Evolutionary conservation across 2,113 vertebrate genomes (phyloP), one percentile per base, ranked within the genome.

Genomic region (Ginglymostoma cirratum): DNA sequence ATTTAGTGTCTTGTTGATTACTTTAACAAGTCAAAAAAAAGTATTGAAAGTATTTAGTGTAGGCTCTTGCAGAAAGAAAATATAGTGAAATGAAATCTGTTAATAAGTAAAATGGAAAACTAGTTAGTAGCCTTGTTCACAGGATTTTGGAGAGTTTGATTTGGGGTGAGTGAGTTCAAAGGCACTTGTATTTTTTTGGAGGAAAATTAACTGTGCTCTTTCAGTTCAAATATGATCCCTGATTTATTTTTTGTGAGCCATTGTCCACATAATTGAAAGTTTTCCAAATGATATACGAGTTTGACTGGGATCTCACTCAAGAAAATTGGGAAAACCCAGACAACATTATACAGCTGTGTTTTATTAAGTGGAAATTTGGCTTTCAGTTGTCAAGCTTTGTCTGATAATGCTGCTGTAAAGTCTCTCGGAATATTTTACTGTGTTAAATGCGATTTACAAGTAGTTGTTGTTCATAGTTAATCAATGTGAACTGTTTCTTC

Each of bases 271-370:
- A 34, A n/a, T 38, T 93, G 61, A 65, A 10, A 38, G 19, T 23
- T 66, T 93, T 93, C 65, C 80, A 38, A 42, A 92, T 92, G 65
- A 92, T 66, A 42, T 93, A 65, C 65, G 89, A 67, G n/a, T 93
- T 93, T 93, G 89, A 93, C 23, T 23, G 17, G 34, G 61, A 21
- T 93, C 61, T 66, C 34, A 3, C 5, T 67, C 15, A 93, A 93
- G 89, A 93, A 93, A 67, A 92, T 92, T 34, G 52, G 30, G 55
- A 92, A 66, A 38, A 38, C 89, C 89, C 89, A 93, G 19, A 38
- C 61, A 2, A 93, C 17, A 2, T 67, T 93, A 38, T 93, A 93
- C 89, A 66, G 61, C 61, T 93, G 89, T 66, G 61, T 65, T 66
- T 66, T 38, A 38, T 38, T 93, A 93, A 66, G 61, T 42, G 6